Percentiles rank a stretch among this genome's conserved stretches.
These are phyloP conservation scores for Cherax quadricarinatus DNA, from an alignment of 1,140 invertebrate species.

Conservation along the genomic window DNA sequence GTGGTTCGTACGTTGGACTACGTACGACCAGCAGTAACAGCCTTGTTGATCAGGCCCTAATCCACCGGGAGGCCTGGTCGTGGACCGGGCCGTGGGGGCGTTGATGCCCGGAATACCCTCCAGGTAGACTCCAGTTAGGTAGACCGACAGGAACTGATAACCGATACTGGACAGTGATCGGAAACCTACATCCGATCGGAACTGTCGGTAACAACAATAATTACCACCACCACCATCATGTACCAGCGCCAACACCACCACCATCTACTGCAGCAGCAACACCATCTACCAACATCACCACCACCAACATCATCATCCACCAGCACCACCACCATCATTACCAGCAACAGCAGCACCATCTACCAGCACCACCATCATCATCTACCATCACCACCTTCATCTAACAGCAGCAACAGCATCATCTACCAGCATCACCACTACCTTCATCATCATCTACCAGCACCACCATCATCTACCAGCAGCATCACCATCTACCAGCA, in stretches of 20 bases:
- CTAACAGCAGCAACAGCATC: not conserved
- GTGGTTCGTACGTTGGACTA: no score
- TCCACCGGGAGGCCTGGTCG: no score
- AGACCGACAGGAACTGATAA: no score
- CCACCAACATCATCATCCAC: not conserved
- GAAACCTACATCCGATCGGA: no score
- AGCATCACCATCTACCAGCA: no score
- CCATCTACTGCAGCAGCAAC: not conserved
- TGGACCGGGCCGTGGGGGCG: no score
- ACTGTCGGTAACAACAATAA: no score
- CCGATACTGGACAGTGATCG: no score
- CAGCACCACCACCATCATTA: not conserved
- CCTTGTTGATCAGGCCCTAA: no score
- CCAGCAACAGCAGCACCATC: not conserved
- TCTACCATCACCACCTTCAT: not conserved
- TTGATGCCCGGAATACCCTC: no score
- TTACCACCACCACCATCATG: not conserved
- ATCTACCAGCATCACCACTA: not conserved
- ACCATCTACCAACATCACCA: not conserved
- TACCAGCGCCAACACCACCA: not conserved
- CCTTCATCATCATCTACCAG: not conserved
- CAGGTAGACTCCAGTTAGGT: no score
- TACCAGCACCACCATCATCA: not conserved
- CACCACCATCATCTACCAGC: not conserved
- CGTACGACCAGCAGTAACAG: no score